A percentile compares a stretch with the other conserved stretches of the same genome.
Evolutionary conservation across 2,888 invertebrate genomes (phyloP).

Genomic region (Meganola albula): DNA sequence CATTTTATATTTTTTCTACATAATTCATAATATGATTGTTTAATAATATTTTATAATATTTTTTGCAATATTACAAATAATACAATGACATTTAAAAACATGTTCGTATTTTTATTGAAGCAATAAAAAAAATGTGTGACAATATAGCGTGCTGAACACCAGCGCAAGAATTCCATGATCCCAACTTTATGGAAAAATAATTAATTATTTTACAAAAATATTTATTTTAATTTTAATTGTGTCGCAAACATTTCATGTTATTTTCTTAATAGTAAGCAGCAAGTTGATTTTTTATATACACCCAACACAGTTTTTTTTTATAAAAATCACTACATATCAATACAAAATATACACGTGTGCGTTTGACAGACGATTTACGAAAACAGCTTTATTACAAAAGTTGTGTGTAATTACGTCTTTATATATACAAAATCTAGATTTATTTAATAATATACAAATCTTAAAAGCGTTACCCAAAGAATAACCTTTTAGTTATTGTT

Average conservation of each 20-base stretch:
- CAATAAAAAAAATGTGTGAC: too few species aligned
- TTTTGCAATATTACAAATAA: not conserved
- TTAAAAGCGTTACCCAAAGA: slow-evolving; percentile 36
- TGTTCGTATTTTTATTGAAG: not conserved
- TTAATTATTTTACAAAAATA: slow-evolving; percentile 15
- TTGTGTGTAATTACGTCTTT: slow-evolving; percentile 30
- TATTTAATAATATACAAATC: slow-evolving; percentile 33
- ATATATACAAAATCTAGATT: slow-evolving; percentile 26
- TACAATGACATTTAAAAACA: not conserved
- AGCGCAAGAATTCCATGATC: too few species aligned
- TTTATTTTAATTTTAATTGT: slow-evolving; percentile 1
- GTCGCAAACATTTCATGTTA: slow-evolving; percentile 8
- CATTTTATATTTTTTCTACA: slow-evolving; percentile 23
- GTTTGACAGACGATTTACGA: slow-evolving; percentile 29
- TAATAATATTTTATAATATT: slow-evolving; percentile 7
- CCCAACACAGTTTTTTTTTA: slow-evolving; percentile 25
- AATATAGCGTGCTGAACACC: too few species aligned
- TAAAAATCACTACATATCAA: slow-evolving; percentile 25
- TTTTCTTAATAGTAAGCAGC: slow-evolving; percentile 17
- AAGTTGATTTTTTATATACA: slow-evolving; percentile 21
- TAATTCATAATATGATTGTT: slow-evolving; percentile 12
- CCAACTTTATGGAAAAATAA: slow-evolving; percentile 22
- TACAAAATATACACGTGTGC: slow-evolving; percentile 32
- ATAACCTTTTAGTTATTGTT: slow-evolving; percentile 42
- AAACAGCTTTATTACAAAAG: slow-evolving; percentile 31